phyloP scores from a whole-genome alignment of 92 coral and sea anemone genomes.

The Phenganax stokvisi region DNA sequence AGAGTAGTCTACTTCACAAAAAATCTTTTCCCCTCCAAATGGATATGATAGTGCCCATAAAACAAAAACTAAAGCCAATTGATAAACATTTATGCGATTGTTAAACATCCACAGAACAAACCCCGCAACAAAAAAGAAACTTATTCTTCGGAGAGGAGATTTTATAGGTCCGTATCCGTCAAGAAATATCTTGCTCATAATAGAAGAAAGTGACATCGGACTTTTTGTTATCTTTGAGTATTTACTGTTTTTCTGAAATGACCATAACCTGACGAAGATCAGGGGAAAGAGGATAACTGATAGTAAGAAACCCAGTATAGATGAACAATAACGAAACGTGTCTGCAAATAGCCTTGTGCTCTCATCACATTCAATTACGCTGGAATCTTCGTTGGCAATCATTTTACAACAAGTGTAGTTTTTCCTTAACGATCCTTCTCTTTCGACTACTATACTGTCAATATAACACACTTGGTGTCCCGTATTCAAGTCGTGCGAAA shows the following conservation, averaged over 20 bases:
- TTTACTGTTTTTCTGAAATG: neutral
- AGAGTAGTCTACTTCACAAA: too few relatives aligned
- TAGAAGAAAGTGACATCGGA: constrained; percentile 16
- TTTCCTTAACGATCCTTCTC: neutral
- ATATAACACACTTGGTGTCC: constrained; percentile 1
- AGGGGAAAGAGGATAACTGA: neutral
- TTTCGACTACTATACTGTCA: neutral
- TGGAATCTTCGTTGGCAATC: neutral
- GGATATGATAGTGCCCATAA: too few relatives aligned
- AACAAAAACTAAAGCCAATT: too few relatives aligned
- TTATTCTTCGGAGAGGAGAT: neutral
- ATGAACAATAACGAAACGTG: neutral
- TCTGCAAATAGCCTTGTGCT: neutral
- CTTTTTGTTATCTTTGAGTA: neutral
- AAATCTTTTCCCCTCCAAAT: too few relatives aligned
- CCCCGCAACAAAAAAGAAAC: neutral
- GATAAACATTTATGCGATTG: too few relatives aligned
- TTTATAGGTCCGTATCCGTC: constrained; percentile 12
- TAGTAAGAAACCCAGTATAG: neutral
- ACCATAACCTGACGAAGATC: neutral
- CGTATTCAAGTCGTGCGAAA: neutral
- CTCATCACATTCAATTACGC: neutral
- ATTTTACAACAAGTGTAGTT: neutral
- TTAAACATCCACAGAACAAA: neutral
- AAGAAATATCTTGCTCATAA: neutral